phyloP scores from a whole-genome alignment of 2,113 vertebrate species.

The Oryzias melastigma region DNA sequence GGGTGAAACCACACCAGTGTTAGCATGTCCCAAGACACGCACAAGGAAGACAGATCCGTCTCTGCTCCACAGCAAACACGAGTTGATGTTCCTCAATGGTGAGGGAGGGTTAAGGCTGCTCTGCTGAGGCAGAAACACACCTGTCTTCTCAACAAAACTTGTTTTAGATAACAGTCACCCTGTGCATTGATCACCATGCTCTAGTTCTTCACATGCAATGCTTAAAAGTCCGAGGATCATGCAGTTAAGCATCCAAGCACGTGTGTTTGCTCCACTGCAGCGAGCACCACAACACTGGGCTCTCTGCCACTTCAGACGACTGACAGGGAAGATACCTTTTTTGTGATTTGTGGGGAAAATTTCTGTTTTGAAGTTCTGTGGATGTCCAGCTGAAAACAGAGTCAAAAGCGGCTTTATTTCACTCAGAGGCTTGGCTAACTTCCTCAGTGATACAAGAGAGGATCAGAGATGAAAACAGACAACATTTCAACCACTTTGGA shows the following conservation, averaged over 20 bases:
- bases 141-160: background rate
- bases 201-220: slow-evolving; percentile 14
- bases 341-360: slow-evolving; percentile 84
- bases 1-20: slow-evolving; percentile 51
- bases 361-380: slow-evolving; percentile 86
- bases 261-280: slow-evolving; percentile 46
- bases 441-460: slow-evolving; percentile 35
- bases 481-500: background rate
- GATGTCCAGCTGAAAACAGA: slow-evolving; percentile 81
- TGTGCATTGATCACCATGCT: slow-evolving; percentile 4
- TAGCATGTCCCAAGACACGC: slow-evolving; percentile 68
- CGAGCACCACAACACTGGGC: slow-evolving; percentile 13
- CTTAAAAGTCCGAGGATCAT: slow-evolving; percentile 1
- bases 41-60: slow-evolving; percentile 55
- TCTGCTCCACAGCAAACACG: slow-evolving; percentile 58
- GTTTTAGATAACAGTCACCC: slow-evolving; percentile 3
- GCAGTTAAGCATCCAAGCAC: slow-evolving; percentile 49
- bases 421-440: slow-evolving; percentile 35
- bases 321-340: slow-evolving; percentile 76
- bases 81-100: slow-evolving; percentile 39
- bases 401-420: slow-evolving; percentile 49
- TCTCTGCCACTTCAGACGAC: background rate
- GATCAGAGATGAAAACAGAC: slow-evolving; percentile 38
- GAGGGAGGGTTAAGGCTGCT: slow-evolving; percentile 26
- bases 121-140: slow-evolving; percentile 28